Evolutionary conservation across 2,113 vertebrate genomes (phyloP).

Genomic region (Gobiocypris rarus): DNA sequence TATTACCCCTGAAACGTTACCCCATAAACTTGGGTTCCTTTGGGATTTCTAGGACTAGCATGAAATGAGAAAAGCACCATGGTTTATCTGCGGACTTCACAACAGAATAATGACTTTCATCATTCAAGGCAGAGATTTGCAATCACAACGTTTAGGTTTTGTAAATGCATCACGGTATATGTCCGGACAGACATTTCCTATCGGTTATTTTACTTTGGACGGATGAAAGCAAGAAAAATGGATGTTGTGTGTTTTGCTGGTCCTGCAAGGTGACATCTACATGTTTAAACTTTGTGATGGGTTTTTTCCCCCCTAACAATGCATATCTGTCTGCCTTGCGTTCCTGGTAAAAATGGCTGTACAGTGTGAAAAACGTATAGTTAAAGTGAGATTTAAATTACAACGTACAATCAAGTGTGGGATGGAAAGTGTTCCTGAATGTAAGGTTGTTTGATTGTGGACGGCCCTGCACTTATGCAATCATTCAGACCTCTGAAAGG

Average conservation of each 20-base stretch:
- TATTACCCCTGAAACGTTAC: not conserved
- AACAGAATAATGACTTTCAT: conserved; percentile 17
- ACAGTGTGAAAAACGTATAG: conserved; percentile 26
- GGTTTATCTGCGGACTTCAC: conserved; percentile 39
- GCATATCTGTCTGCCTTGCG: conserved; percentile 13
- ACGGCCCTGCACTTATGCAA: conserved; percentile 55
- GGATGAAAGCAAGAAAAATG: not conserved
- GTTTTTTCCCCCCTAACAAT: not conserved
- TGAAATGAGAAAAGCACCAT: conserved; percentile 44
- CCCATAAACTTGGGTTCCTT: conserved; percentile 21
- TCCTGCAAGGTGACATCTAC: not conserved
- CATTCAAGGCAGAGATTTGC: conserved; percentile 28
- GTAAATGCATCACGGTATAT: conserved; percentile 7
- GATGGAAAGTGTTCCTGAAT: conserved; percentile 70
- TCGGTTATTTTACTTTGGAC: not conserved
- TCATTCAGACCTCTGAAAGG: conserved; percentile 21
- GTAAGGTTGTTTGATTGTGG: conserved; percentile 66
- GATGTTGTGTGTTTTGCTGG: not conserved
- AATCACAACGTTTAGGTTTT: conserved; percentile 1
- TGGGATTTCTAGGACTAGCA: conserved; percentile 50
- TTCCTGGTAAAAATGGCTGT: conserved; percentile 24
- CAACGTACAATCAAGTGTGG: conserved; percentile 63
- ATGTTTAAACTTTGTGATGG: not conserved
- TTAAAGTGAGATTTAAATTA: conserved; percentile 23
- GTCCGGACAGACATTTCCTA: conserved; percentile 2